Percentiles rank a stretch among this genome's conserved stretches.
These are phyloP conservation scores for Sebastiscus albofasciatus DNA, from an alignment of 2,797 vertebrate genomes.

Conservation along the genomic window DNA sequence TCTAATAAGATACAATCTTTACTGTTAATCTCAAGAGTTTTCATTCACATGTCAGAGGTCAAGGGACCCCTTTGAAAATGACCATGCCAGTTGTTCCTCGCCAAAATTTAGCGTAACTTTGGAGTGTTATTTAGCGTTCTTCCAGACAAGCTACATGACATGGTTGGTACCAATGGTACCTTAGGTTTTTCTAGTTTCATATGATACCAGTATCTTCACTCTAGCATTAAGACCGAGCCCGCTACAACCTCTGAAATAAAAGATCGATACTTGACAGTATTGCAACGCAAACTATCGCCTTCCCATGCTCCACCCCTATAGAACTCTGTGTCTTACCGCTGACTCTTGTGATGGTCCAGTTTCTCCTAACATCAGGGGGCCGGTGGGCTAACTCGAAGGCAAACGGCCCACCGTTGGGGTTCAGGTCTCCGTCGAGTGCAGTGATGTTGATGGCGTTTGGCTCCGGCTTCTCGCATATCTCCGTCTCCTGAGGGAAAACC, in stretches of 20 bases:
- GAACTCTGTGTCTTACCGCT: slow-evolving; percentile 83
- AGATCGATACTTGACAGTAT: not conserved
- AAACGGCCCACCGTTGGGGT: slow-evolving; percentile 94
- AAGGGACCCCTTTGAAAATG: not conserved
- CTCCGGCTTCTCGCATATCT: slow-evolving; percentile 93
- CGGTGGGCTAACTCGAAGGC: slow-evolving; percentile 91
- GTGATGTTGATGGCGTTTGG: slow-evolving; percentile 97
- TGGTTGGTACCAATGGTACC: too few relatives aligned
- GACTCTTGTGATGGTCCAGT: slow-evolving; percentile 96
- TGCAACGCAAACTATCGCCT: not conserved
- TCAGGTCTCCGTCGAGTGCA: slow-evolving; percentile 93
- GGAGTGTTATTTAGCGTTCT: not conserved
- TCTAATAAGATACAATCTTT: too few relatives aligned
- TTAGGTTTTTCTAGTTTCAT: not conserved
- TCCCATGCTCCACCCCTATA: not conserved
- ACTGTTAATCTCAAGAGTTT: too few relatives aligned
- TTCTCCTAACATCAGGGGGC: slow-evolving; percentile 89
- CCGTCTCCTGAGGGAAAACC: slow-evolving; percentile 92
- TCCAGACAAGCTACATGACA: too few relatives aligned
- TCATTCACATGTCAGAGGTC: too few relatives aligned
- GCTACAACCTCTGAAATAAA: not conserved
- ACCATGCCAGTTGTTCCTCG: not conserved
- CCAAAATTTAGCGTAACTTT: not conserved
- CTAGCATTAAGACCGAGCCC: not conserved
- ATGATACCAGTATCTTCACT: not conserved